Base-by-base conservation (phyloP, 2,888 invertebrate genomes). In the Lumbricus terrestris region DNA sequence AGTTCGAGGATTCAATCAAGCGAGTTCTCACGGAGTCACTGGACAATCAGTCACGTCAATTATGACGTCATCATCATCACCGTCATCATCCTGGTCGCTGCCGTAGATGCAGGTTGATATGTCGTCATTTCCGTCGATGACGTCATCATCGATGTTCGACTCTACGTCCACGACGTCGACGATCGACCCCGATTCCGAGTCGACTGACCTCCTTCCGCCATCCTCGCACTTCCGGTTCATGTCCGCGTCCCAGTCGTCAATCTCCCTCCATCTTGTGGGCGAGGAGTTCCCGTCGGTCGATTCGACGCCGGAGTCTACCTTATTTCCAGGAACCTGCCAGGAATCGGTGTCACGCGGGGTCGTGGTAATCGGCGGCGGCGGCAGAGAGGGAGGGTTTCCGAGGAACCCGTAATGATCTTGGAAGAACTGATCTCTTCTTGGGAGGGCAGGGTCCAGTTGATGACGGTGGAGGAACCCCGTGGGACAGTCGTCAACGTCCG, bases 211-310 rank as follows among this genome's bases (percentile, higher is more conserved):
- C 18, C 85, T 85, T 34, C 35, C 34, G 34, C 37, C 85, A 35
- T 85, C 85, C 37, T 6, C 35, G 35, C 35, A 85, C 20, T 35
- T 37, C 37, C n/a, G 34, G n/a, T 3, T n/a, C n/a, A n/a, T 6
- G 35, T 29, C 29, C 33, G 1, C 6, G 29, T n/a, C 8, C 69
- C 69, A 69, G 0, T 69, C 69, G n/a, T 69, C 85, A 16, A 85
- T 33, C 85, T 34, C 37, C 85, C 37, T 85, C 85, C 85, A 85
- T 85, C 85, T 85, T 18, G 85, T 34, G n/a, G 85, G 37, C 13
- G 35, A 85, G 85, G 37, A 34, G 85, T 85, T 85, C 8, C 85
- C 85, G 16, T 85, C 85, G 85, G 37, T 85, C 85, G 85, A 85
- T 37, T 37, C 85, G 18, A 85, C 85, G 20, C 85, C 85, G 35